Percentiles rank a stretch among this genome's conserved stretches.
phyloP scores from a whole-genome alignment of 2,113 vertebrate species.

The Hiodon tergisus region DNA sequence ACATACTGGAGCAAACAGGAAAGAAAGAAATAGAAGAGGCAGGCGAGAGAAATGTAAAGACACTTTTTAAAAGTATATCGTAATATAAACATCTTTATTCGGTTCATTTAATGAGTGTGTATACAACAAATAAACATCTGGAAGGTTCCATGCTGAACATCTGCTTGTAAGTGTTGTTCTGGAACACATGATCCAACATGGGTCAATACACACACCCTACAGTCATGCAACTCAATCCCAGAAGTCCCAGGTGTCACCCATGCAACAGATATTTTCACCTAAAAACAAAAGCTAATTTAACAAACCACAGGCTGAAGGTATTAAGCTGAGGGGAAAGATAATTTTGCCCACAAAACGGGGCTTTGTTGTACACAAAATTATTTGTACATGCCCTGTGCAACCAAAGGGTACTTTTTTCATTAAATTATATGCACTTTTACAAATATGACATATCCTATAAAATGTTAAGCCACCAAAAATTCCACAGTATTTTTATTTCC shows the following conservation, averaged over 20 bases:
- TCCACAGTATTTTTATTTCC: conserved; percentile 76
- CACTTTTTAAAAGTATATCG: conserved; percentile 76
- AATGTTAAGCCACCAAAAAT: conserved; percentile 87
- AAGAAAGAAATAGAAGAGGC: conserved; percentile 14
- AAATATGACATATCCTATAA: conserved; percentile 89
- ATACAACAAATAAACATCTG: conserved; percentile 98
- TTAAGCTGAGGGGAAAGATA: conserved; percentile 72
- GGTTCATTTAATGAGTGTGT: conserved; percentile 84
- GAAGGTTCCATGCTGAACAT: conserved; percentile 74
- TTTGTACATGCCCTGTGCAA: conserved; percentile 81
- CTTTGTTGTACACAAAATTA: conserved; percentile 74
- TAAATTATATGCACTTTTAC: conserved; percentile 66
- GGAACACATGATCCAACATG: conserved; percentile 84
- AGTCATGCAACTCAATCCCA: conserved; percentile 96
- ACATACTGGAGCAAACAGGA: not conserved
- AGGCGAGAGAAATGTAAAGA: conserved; percentile 40
- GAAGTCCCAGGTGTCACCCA: conserved; percentile 88
- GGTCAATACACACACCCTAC: conserved; percentile 93
- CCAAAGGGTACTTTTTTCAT: conserved; percentile 53
- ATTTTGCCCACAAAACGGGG: conserved; percentile 71
- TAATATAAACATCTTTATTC: conserved; percentile 95
- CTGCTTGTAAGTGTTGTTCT: conserved; percentile 72
- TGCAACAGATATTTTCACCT: conserved; percentile 93
- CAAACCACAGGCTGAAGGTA: conserved; percentile 68
- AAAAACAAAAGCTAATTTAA: conserved; percentile 72